Evolutionary conservation across 2,888 invertebrate genomes (phyloP), one percentile per base, ranked within the genome.

Genomic region (Agonum fuliginosum): DNA sequence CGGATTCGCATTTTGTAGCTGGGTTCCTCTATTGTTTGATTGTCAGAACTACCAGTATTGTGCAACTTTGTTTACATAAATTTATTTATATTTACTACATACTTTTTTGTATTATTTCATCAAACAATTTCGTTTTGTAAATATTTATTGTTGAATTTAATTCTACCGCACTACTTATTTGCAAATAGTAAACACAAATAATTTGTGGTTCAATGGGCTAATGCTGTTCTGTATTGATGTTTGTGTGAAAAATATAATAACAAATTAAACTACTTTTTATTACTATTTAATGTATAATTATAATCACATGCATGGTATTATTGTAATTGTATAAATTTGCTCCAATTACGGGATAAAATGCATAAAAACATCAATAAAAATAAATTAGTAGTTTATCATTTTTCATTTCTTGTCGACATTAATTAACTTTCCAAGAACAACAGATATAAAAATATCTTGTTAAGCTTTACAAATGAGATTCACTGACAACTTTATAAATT

Each of bases 391-490:
- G 20, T 54, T 12, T 3, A 54, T 54, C n/a, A 54, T 54, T 54
- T 54, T 54, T 54, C 54, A 54, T 24, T 20, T 54, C 54, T 24
- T 24, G 54, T 54, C 54, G 24, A 24, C 24, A 24, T 54, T 43
- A 20, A 54, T 54, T n/a, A 48, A 24, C 24, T 54, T 54, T 54
- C 54, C 22, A n/a, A 54, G 54, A 54, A 54, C 54, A 22, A n/a
- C 24, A n/a, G 54, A 54, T 54, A 24, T 54, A 54, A 54, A 54
- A 54, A 54, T 24, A 24, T 22, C 54, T 54, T 54, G 54, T 54
- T 54, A 54, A 54, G 54, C 54, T 12, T 54, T 54, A 54, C 54
- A 54, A 54, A 54, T 54, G 54, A 19, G 54, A 54, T n/a, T 22
- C 2, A 54, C 54, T 54, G 54, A 54, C 54, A 54, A 20, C 54